These are phyloP conservation scores for Agrotis segetum DNA, from an alignment of 2,888 invertebrate genomes.

Conservation along the genomic window DNA sequence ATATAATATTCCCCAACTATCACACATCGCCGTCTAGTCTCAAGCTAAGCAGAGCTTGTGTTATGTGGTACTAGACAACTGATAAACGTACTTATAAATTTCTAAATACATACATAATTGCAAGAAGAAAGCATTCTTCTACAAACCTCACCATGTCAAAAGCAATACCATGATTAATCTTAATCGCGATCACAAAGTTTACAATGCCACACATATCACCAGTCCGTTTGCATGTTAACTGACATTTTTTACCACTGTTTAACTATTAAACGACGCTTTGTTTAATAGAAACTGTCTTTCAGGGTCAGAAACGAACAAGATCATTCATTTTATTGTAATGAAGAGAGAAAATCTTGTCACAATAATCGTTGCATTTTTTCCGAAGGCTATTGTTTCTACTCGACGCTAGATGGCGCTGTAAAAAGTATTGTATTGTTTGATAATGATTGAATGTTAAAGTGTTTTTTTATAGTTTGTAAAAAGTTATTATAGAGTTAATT, in stretches of 20 bases:
- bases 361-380: constrained; percentile 66
- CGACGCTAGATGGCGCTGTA: constrained; percentile 81
- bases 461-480: constrained; percentile 1
- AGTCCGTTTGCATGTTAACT: constrained; percentile 38
- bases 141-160: no score
- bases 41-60: no score
- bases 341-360: constrained; percentile 65
- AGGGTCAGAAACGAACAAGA: constrained; percentile 57
- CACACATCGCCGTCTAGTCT: no score
- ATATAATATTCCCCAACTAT: no score
- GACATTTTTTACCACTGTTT: constrained; percentile 48
- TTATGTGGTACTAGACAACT: no score
- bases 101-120: no score
- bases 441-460: constrained; percentile 11
- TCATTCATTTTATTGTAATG: constrained; percentile 62
- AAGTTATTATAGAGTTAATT: not conserved
- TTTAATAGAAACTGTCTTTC: constrained; percentile 64
- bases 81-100: no score
- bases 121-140: constrained; percentile 10
- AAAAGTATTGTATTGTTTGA: constrained; percentile 56
- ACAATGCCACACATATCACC: constrained; percentile 32
- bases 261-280: constrained; percentile 55
- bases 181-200: constrained; percentile 1
- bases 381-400: constrained; percentile 81
- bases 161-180: not conserved